phyloP scores from a whole-genome alignment of 2,113 vertebrate genomes.

The Arenaria interpres region DNA sequence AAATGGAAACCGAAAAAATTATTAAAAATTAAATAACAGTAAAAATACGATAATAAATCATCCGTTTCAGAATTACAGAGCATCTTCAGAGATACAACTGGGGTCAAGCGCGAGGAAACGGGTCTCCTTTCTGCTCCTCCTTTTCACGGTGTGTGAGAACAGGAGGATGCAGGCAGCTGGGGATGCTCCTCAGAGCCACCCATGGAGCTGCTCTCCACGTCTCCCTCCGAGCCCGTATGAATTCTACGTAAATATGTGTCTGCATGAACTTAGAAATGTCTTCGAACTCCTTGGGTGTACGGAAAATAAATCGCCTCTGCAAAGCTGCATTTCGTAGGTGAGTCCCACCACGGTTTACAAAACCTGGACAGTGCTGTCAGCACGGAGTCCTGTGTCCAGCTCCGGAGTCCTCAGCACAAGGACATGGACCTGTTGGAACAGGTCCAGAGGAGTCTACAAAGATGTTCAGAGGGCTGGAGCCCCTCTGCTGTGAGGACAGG shows the following conservation, averaged over 20 bases:
- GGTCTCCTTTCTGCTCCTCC: neutral
- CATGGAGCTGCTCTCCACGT: rapidly evolving
- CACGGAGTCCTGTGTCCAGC: neutral
- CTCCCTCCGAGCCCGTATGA: neutral
- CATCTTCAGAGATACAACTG: neutral
- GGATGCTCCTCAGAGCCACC: neutral
- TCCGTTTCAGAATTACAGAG: no score
- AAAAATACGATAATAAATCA: no score
- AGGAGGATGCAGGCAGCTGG: neutral
- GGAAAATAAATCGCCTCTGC: neutral
- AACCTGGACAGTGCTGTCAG: neutral
- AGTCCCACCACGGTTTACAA: neutral
- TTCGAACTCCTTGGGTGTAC: neutral
- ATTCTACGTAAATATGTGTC: rapidly evolving
- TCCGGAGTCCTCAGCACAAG: neutral
- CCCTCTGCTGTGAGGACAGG: neutral
- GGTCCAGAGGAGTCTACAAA: no score
- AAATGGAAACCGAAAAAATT: no score
- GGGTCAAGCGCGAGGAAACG: neutral
- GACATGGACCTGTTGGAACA: neutral
- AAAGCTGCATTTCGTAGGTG: neutral
- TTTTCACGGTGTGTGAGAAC: neutral
- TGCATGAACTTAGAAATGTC: neutral
- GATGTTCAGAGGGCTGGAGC: neutral
- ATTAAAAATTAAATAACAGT: no score